Conservation (phyloP, 2,888 invertebrate genomes). For the Cloeon dipterum region DNA sequence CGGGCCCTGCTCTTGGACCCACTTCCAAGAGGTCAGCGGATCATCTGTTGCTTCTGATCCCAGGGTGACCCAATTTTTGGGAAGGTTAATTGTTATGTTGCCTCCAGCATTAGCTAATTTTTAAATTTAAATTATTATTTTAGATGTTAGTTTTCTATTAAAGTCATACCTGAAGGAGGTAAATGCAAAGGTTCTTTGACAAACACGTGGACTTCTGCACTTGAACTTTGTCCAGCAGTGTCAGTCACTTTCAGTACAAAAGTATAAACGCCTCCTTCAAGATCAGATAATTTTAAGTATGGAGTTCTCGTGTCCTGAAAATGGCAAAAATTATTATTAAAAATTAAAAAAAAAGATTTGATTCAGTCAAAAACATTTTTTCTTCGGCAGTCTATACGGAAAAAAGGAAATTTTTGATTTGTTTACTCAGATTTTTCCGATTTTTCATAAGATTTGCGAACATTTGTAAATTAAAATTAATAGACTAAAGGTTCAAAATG, state of each 20-base stretch:
- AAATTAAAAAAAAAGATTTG: no score
- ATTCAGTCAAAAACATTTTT: no score
- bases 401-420: no score
- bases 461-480: no score
- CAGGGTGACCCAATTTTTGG: conserved; percentile 53
- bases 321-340: not conserved
- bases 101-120: conserved; percentile 26
- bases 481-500: no score
- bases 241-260: conserved; percentile 85
- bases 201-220: conserved; percentile 75
- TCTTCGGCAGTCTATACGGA: no score
- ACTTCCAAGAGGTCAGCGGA: not conserved
- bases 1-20: not conserved
- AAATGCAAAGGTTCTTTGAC: conserved; percentile 76
- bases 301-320: conserved; percentile 67
- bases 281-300: conserved; percentile 64
- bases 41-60: conserved; percentile 27
- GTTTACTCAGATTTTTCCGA: no score
- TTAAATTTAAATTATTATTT: conserved; percentile 3
- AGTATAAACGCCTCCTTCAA: conserved; percentile 85
- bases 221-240: conserved; percentile 66
- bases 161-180: conserved; percentile 44
- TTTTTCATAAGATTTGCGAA: no score
- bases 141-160: not conserved
- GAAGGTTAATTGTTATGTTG: conserved; percentile 48